phyloP scores from a whole-genome alignment of 2,797 vertebrate species.

The Salarias fasciatus region DNA sequence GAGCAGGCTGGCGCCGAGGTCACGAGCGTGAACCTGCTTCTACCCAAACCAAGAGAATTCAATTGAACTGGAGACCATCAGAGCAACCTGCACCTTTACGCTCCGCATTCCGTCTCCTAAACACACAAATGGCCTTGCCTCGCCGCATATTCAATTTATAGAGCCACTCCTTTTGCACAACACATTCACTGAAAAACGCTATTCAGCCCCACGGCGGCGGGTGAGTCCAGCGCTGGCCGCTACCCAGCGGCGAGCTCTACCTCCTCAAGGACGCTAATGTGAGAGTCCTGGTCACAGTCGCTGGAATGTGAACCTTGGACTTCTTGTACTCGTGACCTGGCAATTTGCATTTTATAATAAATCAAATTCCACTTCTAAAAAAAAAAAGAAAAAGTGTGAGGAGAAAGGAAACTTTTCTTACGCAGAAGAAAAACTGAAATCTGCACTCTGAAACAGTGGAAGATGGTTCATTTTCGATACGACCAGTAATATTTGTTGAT shows the following conservation, averaged over 20 bases:
- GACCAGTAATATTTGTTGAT: too few species aligned
- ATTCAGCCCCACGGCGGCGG: slow-evolving; percentile 50
- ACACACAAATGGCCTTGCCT: slow-evolving; percentile 53
- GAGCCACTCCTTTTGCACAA: slow-evolving; percentile 43
- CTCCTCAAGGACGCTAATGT: slow-evolving; percentile 48
- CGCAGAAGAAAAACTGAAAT: slow-evolving; percentile 1
- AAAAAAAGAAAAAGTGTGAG: slow-evolving; percentile 4
- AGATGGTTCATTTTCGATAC: too few species aligned
- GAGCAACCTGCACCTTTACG: slow-evolving; percentile 55
- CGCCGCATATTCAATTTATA: slow-evolving; percentile 54
- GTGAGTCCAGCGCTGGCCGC: slow-evolving; percentile 35
- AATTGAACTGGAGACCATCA: slow-evolving; percentile 36
- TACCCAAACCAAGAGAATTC: slow-evolving; percentile 35
- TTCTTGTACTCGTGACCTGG: slow-evolving; percentile 28
- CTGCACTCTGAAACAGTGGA: too few species aligned
- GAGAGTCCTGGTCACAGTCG: slow-evolving; percentile 26
- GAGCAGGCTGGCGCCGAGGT: slow-evolving; percentile 46
- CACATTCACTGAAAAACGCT: slow-evolving; percentile 46
- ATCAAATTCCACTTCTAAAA: slow-evolving; percentile 30
- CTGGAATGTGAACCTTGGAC: slow-evolving; percentile 43
- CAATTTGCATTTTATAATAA: slow-evolving; percentile 47
- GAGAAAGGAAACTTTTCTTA: slow-evolving; percentile 25
- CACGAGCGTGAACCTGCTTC: slow-evolving; percentile 36
- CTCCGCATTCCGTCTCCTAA: slow-evolving; percentile 21
- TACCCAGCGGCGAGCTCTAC: slow-evolving; percentile 35